Evolutionary conservation across 2,797 vertebrate species (phyloP).

Genomic region (Staurois parvus): DNA sequence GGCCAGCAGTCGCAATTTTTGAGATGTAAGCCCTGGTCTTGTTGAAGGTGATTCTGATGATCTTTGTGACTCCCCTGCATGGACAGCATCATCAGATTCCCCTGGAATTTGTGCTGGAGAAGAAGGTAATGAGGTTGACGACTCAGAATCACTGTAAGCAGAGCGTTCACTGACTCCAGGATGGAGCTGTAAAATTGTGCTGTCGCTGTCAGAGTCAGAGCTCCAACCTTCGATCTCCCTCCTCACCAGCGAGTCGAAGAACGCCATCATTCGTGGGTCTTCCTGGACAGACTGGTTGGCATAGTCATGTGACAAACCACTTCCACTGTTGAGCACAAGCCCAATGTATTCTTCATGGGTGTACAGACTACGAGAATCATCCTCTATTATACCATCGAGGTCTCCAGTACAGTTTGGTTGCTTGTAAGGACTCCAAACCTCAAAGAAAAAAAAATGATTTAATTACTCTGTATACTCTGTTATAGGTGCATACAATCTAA

Average conservation of each 20-base stretch:
- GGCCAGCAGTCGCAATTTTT: conserved; percentile 79
- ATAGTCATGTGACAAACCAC: conserved; percentile 95
- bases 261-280: conserved; percentile 98
- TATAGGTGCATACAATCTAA: no score
- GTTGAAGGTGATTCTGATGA: conserved; percentile 73
- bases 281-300: conserved; percentile 97
- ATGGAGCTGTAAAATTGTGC: conserved; percentile 94
- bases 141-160: conserved; percentile 88
- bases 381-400: conserved; percentile 91
- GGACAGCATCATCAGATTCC: conserved; percentile 75
- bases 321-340: conserved; percentile 96
- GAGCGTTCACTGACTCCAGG: conserved; percentile 83
- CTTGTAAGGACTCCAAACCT: conserved; percentile 98
- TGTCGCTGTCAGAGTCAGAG: conserved; percentile 96
- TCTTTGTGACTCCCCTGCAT: conserved; percentile 75
- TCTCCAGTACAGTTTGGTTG: conserved; percentile 94
- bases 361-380: conserved; percentile 94
- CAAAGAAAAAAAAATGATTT: conserved; percentile 41
- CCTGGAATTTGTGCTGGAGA: conserved; percentile 78
- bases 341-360: conserved; percentile 98
- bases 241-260: conserved; percentile 95
- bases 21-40: conserved; percentile 76
- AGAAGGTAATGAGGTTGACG: conserved; percentile 85
- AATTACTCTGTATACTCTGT: not conserved
- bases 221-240: conserved; percentile 98